phyloP scores from a whole-genome alignment of 1,140 invertebrate species.

The Heliothis subflexa region DNA sequence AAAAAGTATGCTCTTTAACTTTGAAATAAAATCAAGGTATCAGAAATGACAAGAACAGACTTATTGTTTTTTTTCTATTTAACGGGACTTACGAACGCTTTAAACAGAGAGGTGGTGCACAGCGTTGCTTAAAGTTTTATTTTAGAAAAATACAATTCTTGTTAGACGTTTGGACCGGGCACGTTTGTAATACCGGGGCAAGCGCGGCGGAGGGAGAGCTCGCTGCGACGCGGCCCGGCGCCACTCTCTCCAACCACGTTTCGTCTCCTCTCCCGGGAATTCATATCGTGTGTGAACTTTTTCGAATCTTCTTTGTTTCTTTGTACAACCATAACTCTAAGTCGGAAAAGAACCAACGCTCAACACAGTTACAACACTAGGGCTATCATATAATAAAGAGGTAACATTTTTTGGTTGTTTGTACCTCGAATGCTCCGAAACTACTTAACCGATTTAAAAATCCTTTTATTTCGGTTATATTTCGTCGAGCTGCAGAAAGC shows the following conservation, averaged over 20 bases:
- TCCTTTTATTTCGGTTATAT: no score
- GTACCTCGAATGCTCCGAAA: no score
- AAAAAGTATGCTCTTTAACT: no score
- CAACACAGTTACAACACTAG: slow-evolving; percentile 15
- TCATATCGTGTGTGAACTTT: slow-evolving; percentile 57
- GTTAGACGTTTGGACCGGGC: slow-evolving; percentile 42
- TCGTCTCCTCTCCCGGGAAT: slow-evolving; percentile 47
- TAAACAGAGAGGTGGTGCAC: background rate
- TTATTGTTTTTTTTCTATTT: no score
- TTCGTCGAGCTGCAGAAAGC: no score
- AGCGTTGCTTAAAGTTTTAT: slow-evolving; percentile 36
- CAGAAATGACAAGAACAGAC: no score
- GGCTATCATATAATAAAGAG: background rate
- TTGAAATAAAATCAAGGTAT: no score
- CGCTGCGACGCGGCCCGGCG: background rate
- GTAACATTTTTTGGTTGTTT: no score
- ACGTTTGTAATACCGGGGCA: slow-evolving; percentile 45
- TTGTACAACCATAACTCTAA: slow-evolving; percentile 48
- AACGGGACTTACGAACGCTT: background rate
- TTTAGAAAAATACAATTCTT: slow-evolving; percentile 40
- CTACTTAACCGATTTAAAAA: no score
- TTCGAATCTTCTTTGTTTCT: slow-evolving; percentile 55
- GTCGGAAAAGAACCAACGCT: slow-evolving; percentile 27
- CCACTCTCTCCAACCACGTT: slow-evolving; percentile 43
- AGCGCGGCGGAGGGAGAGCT: background rate